Evolutionary conservation across 2,113 vertebrate species (phyloP).

Genomic region (Atrichornis clamosus): DNA sequence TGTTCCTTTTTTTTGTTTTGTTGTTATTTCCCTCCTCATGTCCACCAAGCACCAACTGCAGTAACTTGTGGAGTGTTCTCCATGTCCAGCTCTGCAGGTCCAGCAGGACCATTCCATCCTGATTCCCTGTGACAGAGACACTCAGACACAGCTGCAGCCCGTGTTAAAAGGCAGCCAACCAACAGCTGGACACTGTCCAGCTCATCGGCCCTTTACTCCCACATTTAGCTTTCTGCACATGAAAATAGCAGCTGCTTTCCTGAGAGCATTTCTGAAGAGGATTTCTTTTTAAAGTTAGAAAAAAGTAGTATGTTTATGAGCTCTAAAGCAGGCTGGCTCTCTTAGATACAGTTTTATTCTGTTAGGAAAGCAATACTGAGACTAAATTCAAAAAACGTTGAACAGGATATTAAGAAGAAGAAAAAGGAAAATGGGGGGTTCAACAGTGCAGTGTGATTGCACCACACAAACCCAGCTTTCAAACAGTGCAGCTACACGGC

Average conservation of each 20-base stretch:
- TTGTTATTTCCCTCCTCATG: neutral
- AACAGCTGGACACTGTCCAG: neutral
- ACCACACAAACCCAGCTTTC: neutral
- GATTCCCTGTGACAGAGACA: neutral
- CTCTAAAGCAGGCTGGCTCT: neutral
- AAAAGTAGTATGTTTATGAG: neutral
- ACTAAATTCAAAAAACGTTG: neutral
- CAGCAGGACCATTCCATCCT: neutral
- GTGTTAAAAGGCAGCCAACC: neutral
- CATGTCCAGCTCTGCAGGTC: neutral
- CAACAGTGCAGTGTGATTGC: neutral
- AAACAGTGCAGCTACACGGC: neutral
- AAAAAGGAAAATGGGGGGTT: neutral
- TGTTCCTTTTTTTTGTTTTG: neutral
- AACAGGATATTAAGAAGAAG: neutral
- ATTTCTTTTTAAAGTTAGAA: slow-evolving; percentile 14
- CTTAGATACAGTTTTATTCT: neutral
- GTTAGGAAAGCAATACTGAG: neutral
- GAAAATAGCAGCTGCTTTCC: slow-evolving; percentile 27
- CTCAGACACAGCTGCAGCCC: neutral
- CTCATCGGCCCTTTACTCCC: neutral
- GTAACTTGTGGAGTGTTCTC: neutral
- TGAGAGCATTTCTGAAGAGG: neutral
- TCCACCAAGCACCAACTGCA: neutral
- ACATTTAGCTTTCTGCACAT: neutral